Conservation (phyloP, 2,113 vertebrate species). For the Oncorhynchus masou region DNA sequence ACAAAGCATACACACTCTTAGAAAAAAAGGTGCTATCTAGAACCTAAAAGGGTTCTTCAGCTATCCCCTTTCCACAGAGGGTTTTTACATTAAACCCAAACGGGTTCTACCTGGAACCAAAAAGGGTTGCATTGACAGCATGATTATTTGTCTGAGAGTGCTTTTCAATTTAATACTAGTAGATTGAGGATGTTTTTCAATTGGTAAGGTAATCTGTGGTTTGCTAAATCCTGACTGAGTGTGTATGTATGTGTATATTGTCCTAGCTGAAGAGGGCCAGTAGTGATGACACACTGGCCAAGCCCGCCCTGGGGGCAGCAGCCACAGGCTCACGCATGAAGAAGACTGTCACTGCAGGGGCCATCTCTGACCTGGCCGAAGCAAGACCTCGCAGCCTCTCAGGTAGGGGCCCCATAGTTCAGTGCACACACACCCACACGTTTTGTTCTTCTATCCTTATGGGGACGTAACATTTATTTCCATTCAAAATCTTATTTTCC, state of each 20-base stretch:
- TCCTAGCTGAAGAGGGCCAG: constrained; percentile 90
- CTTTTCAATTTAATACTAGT: not conserved
- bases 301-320: constrained; percentile 70
- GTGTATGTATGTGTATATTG: constrained; percentile 18
- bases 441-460: too few species aligned
- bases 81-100: too few species aligned
- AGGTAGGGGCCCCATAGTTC: constrained; percentile 68
- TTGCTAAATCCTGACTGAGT: not conserved
- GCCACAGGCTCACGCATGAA: constrained; percentile 78
- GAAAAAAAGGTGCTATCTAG: too few species aligned
- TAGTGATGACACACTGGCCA: constrained; percentile 90
- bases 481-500: not conserved
- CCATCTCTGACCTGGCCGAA: constrained; percentile 87
- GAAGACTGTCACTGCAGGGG: constrained; percentile 88
- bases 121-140: not conserved
- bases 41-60: too few species aligned
- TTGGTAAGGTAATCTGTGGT: not conserved
- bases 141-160: too few species aligned
- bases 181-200: not conserved
- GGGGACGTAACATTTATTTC: too few species aligned
- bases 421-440: not conserved
- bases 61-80: too few species aligned
- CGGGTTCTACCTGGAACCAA: too few species aligned
- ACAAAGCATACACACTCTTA: not conserved
- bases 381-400: constrained; percentile 74